Evolutionary conservation across 2,113 vertebrate genomes (phyloP), one percentile per base, ranked within the genome.

Genomic region (Anarrhichthys ocellatus): DNA sequence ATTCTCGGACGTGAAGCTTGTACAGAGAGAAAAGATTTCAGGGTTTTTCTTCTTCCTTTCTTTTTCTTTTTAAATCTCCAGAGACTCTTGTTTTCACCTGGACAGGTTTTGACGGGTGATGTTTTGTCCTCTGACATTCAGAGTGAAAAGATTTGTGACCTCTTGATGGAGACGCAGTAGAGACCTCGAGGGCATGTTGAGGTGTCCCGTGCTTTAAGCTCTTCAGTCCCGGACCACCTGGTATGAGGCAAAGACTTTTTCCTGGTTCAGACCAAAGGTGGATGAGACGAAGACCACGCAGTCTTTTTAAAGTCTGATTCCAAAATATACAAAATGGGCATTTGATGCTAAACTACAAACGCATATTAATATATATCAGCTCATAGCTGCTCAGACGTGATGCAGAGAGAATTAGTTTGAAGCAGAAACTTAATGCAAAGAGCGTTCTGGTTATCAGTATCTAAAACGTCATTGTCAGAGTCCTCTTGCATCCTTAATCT

Each of bases 91-190:
- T 82, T 80, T 63, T 83, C 87, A 82, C 73, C 86, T 65, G 29
- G 42, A 89, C 42, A 62, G 65, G 56, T 73, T 54, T 84, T 75
- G 76, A 80, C 13, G 27, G 84, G 82, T 80, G 69, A 85, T 65
- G 63, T 79, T 79, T 86, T 59, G 77, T 93, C 84, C 91, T 92
- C 90, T 91, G 92, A 93, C 88, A 92, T 93, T 94, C 92, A 93
- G 92, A 92, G 92, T 75, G 76, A 83, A 78, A 84, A 73, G 80
- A 84, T 81, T 65, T 76, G 76, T 81, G 75, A 76, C 68, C 48
- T 58, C 52, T 76, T 44, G 65, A 77, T 78, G 0, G 20, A 83
- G 77, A 56, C 67, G 42, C 50, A 67, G 61, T 80, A 18, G 58
- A 68, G 78, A 42, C 50, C 11, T 5, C 62, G 73, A 78, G 76